Base-by-base conservation (phyloP, 2,888 invertebrate genomes). In the Nebria salina region DNA sequence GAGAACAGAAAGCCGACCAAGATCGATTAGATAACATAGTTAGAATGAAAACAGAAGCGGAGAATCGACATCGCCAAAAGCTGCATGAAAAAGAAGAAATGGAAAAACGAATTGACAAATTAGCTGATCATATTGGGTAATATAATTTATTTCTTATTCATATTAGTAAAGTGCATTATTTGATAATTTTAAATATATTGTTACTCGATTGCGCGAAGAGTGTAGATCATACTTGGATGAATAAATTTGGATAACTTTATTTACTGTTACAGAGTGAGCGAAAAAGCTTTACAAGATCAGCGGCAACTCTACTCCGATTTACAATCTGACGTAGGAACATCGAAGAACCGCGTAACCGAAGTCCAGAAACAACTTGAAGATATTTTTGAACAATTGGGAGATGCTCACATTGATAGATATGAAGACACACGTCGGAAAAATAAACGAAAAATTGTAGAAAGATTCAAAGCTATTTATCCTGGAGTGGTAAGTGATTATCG, bases 1-100 rank as follows among this genome's bases (percentile, higher is more conserved):
- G 99, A 34, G 98, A 98, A 86, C 98, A 99, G 90, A 99, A 99
- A 89, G 94, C 98, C 0, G 98, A 98, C 89, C 98, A 98, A 89
- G 98, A 98, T 90, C 91, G 95, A 13, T 92, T 98, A 64, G 98
- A 99, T 88, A 98, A 98, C 87, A 98, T 98, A 88, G 91, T 93
- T 78, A 91, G 98, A 73, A 94, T 95, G 85, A 95, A 96, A 87
- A 95, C 95, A 1, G 97, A 98, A 84, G 92, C 97, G 13, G 96
- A 97, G 87, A 96, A 96, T 85, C 94, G 96, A 85, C 94, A 97
- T 83, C 93, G 96, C 72, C 97, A 98, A 88, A 96, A 98, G 88
- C 94, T 95, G 2, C 95, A 97, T 85, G 98, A 98, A 89, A 93
- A 96, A 83, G 97, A 97, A 83, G 99, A 99, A 87, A 97, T 98